These are phyloP conservation scores for Xenus cinereus DNA, from an alignment of 2,113 vertebrate species.

Conservation along the genomic window DNA sequence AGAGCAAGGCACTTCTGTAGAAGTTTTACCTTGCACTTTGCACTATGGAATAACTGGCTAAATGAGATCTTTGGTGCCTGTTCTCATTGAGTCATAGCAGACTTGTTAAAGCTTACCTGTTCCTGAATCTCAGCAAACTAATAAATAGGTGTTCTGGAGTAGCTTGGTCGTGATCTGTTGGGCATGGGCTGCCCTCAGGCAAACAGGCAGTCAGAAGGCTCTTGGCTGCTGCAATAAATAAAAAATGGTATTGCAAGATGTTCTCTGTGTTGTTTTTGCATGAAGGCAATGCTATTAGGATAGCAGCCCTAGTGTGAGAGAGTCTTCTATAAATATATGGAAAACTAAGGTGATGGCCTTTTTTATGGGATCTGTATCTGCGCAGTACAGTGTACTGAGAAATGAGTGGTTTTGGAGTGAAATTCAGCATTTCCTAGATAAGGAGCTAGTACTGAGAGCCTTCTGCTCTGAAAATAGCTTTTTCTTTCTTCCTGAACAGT, in stretches of 20 bases:
- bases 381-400: background rate
- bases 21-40: background rate
- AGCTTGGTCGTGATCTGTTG: background rate
- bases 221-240: background rate
- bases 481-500: background rate
- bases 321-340: background rate
- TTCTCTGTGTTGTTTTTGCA: background rate
- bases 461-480: background rate
- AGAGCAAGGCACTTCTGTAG: background rate
- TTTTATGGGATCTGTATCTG: background rate
- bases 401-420: background rate
- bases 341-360: background rate
- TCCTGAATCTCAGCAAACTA: background rate
- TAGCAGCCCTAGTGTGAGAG: background rate
- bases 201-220: background rate
- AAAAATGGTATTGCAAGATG: background rate
- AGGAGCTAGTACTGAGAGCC: background rate
- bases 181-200: background rate
- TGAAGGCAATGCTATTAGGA: background rate
- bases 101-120: background rate
- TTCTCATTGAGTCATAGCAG: background rate
- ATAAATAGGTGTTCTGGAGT: background rate
- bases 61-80: background rate
- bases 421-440: background rate
- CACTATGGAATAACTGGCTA: background rate